phyloP scores from a whole-genome alignment of 2,888 invertebrate species.

The Unio pictorum region DNA sequence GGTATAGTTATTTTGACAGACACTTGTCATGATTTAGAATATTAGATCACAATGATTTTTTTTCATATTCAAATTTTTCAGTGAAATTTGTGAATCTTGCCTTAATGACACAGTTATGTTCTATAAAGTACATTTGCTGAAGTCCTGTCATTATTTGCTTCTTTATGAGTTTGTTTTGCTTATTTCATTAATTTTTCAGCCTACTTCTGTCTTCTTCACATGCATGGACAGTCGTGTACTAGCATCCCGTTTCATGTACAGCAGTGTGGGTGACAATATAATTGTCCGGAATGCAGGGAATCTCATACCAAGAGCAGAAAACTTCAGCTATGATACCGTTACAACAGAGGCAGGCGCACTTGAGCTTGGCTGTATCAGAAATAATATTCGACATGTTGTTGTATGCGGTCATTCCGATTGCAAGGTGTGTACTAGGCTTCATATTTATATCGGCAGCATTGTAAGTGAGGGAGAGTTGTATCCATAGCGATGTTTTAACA shows the following conservation, averaged over 20 bases:
- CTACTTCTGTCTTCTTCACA: slow-evolving; percentile 96
- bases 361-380: slow-evolving; percentile 93
- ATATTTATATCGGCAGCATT: too few relatives aligned
- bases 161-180: too few relatives aligned
- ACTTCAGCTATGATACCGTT: slow-evolving; percentile 86
- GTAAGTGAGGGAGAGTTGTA: too few relatives aligned
- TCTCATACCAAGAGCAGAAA: slow-evolving; percentile 91
- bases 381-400: slow-evolving; percentile 91
- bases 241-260: slow-evolving; percentile 94
- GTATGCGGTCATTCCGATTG: slow-evolving; percentile 99
- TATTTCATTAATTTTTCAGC: slow-evolving; percentile 75
- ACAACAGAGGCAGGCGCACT: slow-evolving; percentile 96
- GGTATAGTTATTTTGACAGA: too few relatives aligned
- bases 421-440: slow-evolving; percentile 75
- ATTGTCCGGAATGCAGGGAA: slow-evolving; percentile 96
- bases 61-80: too few relatives aligned
- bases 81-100: too few relatives aligned
- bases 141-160: too few relatives aligned
- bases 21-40: too few relatives aligned
- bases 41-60: too few relatives aligned
- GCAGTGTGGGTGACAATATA: slow-evolving; percentile 98
- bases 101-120: too few relatives aligned
- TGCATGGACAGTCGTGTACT: slow-evolving; percentile 99
- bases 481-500: too few relatives aligned
- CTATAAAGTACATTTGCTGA: too few relatives aligned